Conservation (phyloP, 1,140 invertebrate species). For the Cydia fagiglandana region DNA sequence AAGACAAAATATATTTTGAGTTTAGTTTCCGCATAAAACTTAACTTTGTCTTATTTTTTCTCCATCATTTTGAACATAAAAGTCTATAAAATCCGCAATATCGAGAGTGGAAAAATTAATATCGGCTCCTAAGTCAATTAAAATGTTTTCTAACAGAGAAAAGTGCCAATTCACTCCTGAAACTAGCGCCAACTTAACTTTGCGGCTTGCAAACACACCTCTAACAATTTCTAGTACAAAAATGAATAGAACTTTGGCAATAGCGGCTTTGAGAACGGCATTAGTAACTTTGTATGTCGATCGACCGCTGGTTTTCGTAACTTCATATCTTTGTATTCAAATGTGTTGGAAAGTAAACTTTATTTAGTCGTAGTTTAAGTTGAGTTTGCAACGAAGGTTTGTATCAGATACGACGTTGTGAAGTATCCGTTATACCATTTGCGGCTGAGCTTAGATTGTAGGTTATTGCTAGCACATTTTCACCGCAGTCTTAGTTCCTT, state of each 20-base stretch:
- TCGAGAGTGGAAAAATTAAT: neutral
- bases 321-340: neutral
- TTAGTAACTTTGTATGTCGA: neutral
- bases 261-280: neutral
- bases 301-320: neutral
- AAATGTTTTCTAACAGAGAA: constrained; percentile 9
- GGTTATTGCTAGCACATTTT: constrained; percentile 8
- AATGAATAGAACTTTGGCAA: neutral
- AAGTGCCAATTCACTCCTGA: neutral
- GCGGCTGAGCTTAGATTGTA: neutral
- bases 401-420: neutral
- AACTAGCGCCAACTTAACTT: neutral
- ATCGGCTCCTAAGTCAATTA: neutral
- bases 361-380: neutral
- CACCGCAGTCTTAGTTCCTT: neutral
- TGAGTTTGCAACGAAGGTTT: neutral
- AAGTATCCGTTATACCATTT: neutral
- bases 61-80: neutral
- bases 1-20: no score
- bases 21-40: no score
- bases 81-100: neutral
- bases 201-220: neutral
- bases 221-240: neutral
- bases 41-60: no score
- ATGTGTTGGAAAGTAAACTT: neutral